These are phyloP conservation scores for Aelia acuminata DNA, from an alignment of 2,888 invertebrate species.

Conservation along the genomic window DNA sequence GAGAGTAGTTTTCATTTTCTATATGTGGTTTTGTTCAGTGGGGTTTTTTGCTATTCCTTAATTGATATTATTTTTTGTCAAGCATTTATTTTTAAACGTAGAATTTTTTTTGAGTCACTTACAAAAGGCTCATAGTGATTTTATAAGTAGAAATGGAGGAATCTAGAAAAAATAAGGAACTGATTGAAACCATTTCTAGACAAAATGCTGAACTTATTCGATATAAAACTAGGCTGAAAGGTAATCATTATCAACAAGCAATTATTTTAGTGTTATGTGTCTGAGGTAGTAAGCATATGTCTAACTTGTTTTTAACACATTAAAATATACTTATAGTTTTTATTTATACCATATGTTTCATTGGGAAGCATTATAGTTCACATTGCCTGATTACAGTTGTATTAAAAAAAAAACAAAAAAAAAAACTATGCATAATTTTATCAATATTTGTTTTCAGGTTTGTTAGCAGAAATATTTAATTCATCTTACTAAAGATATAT, in stretches of 20 bases:
- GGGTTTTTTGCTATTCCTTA: no score
- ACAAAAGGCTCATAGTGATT: not conserved
- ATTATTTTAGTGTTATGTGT: not conserved
- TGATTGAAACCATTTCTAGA: conserved; percentile 64
- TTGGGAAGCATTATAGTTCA: not conserved
- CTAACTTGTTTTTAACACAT: not conserved
- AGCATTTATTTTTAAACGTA: not conserved
- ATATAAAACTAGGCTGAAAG: conserved; percentile 66
- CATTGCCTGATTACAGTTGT: conserved; percentile 2
- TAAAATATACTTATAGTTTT: not conserved
- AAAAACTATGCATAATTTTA: conserved; percentile 36
- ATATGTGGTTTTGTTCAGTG: no score
- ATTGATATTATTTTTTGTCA: not conserved
- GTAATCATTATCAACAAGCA: conserved; percentile 58
- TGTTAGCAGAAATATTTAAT: not conserved
- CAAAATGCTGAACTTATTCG: conserved; percentile 66
- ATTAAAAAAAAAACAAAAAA: no score
- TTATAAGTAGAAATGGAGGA: conserved; percentile 50
- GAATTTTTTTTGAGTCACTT: not conserved
- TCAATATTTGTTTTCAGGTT: conserved; percentile 28
- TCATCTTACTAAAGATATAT: not conserved
- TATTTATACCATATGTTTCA: not conserved
- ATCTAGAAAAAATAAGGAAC: conserved; percentile 61
- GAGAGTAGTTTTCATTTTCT: not conserved
- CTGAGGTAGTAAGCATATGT: conserved; percentile 34